Base-by-base conservation (phyloP, 2,888 invertebrate genomes). In the Zele albiditarsus region DNA sequence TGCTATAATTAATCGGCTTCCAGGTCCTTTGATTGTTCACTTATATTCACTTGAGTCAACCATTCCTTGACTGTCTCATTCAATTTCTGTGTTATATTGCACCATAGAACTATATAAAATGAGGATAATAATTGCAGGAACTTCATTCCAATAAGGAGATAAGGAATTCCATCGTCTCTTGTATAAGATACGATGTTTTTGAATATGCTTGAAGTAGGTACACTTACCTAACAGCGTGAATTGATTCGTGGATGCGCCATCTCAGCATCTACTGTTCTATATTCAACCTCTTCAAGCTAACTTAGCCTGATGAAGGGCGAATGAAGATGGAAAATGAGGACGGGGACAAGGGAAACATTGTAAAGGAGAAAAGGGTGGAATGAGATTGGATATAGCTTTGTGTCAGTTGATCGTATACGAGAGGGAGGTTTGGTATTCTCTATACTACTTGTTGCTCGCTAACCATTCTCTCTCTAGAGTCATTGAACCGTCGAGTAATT, bases 361-460 rank as follows among this genome's bases (percentile, higher is more conserved):
- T n/a, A 20, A 38, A 63, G 10, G n/a, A 60, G 6, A n/a, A 53
- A 20, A 53, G 23, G n/a, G 20, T 20, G n/a, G n/a, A 53, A 8
- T 20, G 20, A 20, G 20, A 20, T 53, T 8, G 53, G 53, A 53
- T 53, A 53, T 53, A 20, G 53, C 5, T 53, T 20, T 20, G 6
- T 23, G 53, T 53, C 20, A 20, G 14, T 53, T 53, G 68, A 68
- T 25, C 63, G 58, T 68, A 49, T 67, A 58, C 42, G 62, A 33
- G 33, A 46, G 62, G 46, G 23, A 62, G 14, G n/a, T 20, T 38
- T 58, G 27, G 46, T 71, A 46, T 46, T 25, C 31, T 28, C 60
- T 70, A 25, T 33, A 46, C 46, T 23, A 75, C 75, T 75, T 75
- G 75, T 75, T 75, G 75, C 75, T 74, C 33, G 31, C 57, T 46